Percentiles rank a stretch among this genome's conserved stretches.
phyloP scores from a whole-genome alignment of 2,113 vertebrate genomes.

The Urocitellus parryii region DNA sequence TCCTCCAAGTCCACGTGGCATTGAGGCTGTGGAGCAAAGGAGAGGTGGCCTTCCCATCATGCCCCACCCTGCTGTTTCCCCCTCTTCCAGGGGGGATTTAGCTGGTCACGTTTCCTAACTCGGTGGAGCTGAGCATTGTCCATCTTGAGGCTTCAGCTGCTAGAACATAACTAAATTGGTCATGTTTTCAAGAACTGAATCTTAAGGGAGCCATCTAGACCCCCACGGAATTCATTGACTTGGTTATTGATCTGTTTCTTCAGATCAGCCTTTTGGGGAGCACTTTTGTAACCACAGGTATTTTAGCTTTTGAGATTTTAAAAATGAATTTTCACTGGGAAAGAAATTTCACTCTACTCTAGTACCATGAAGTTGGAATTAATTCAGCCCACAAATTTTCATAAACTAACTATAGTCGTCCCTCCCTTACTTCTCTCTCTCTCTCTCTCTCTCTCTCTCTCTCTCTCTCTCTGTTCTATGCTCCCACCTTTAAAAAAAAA shows the following conservation, averaged over 20 bases:
- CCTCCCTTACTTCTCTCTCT: rapidly evolving
- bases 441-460: no score
- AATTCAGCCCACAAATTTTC: background rate
- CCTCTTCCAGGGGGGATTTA: no score
- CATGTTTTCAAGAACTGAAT: background rate
- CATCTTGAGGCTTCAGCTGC: background rate
- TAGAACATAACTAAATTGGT: background rate
- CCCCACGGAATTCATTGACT: background rate
- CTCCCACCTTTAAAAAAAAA: background rate
- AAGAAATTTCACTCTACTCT: background rate
- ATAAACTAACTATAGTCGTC: background rate
- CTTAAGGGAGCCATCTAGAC: background rate
- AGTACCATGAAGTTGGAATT: background rate
- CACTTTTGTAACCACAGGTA: background rate
- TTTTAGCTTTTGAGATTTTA: slow-evolving; percentile 17
- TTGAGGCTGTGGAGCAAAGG: background rate
- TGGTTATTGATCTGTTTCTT: background rate
- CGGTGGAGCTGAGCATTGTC: background rate
- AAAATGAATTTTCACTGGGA: background rate
- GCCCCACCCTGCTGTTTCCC: background rate
- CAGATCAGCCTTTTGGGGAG: background rate
- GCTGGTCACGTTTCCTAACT: background rate
- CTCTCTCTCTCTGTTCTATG: background rate
- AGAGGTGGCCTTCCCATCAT: no score
- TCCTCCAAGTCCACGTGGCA: rapidly evolving